Percentiles rank a stretch among this genome's conserved stretches.
These are phyloP conservation scores for Leptosomus discolor DNA, from an alignment of 2,113 vertebrate species.

Conservation along the genomic window DNA sequence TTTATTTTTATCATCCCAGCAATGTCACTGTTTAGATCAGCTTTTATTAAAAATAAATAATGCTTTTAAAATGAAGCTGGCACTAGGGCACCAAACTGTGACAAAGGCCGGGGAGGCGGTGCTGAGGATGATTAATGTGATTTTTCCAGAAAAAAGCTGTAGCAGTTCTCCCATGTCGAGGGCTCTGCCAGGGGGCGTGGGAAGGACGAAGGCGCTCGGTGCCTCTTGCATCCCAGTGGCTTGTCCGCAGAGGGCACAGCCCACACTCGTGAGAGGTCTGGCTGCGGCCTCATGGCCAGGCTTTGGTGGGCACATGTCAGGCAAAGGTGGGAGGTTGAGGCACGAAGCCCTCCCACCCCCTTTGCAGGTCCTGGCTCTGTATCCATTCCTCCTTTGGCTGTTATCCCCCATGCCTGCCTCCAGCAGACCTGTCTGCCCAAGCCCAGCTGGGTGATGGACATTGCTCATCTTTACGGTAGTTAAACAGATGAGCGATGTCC, in stretches of 20 bases:
- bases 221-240: accelerated
- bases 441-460: neutral
- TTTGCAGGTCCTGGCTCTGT: neutral
- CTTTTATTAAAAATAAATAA: slow-evolving; percentile 54
- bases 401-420: neutral
- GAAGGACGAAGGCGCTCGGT: accelerated
- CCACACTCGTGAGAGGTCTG: neutral
- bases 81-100: slow-evolving; percentile 3
- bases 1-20: neutral
- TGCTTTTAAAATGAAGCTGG: neutral
- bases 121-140: neutral
- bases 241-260: neutral
- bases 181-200: neutral
- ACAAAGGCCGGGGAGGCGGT: neutral
- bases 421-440: accelerated
- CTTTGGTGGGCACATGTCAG: neutral
- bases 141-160: neutral
- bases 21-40: neutral
- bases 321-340: neutral
- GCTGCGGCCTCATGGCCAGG: neutral
- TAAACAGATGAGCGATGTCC: accelerated
- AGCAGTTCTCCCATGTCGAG: neutral
- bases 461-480: neutral
- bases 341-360: neutral
- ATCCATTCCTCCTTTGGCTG: neutral